phyloP scores from a whole-genome alignment of 2,797 vertebrate genomes.

The Pantherophis alleghaniensis region DNA sequence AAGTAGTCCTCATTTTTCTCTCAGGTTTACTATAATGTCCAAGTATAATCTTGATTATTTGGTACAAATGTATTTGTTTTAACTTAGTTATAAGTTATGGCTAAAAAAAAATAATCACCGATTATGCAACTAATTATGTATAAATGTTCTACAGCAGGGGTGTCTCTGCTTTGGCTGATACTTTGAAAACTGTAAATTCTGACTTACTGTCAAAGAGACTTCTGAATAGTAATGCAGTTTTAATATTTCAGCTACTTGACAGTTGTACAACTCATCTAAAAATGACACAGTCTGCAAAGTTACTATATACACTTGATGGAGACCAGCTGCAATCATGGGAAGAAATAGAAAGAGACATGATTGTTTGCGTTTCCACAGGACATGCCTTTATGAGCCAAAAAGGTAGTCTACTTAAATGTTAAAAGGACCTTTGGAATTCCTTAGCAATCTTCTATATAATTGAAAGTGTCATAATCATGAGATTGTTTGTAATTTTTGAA shows the following conservation, averaged over 20 bases:
- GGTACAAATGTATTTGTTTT: neutral
- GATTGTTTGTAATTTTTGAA: neutral
- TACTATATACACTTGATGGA: constrained; percentile 23
- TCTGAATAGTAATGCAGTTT: constrained; percentile 14
- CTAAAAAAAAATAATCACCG: neutral
- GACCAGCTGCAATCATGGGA: constrained; percentile 45
- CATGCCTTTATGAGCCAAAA: constrained; percentile 46
- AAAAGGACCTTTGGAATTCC: neutral
- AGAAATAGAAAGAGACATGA: constrained; percentile 43
- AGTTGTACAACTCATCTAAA: constrained; percentile 47
- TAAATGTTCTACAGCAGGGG: neutral
- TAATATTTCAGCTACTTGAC: constrained; percentile 52
- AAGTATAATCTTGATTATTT: neutral
- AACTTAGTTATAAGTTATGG: neutral
- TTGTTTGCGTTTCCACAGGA: constrained; percentile 59
- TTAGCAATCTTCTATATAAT: neutral
- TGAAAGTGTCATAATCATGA: neutral
- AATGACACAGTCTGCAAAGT: constrained; percentile 45
- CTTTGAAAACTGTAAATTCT: neutral
- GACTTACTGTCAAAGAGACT: neutral
- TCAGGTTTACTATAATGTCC: neutral
- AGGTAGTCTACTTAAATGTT: constrained; percentile 49
- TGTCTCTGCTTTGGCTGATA: neutral
- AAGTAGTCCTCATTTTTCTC: neutral
- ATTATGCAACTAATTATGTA: neutral